Base-by-base conservation (phyloP, 1,140 invertebrate species). In the Globodera rostochiensis region DNA sequence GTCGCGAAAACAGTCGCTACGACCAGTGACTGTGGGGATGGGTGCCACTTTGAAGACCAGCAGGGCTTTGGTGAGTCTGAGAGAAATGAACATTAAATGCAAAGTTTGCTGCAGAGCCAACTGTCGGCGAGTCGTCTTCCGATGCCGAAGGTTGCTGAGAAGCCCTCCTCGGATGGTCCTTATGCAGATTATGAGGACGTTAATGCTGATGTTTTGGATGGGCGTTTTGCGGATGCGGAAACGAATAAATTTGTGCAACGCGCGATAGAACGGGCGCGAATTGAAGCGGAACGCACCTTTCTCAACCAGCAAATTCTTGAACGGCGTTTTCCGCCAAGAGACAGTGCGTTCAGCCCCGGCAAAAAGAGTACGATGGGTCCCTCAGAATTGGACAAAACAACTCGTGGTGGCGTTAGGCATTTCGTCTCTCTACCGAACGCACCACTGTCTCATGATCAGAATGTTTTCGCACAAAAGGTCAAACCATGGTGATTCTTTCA, bases 291-390 rank as follows among this genome's bases (percentile, higher is more conserved):
- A 74, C 77, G 85, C 25, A 74, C 79, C 36, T 86, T 86, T 50
- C 36, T 86, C 11, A 86, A 86, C 60, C 85, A 86, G 73, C 86
- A 86, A 67, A 70, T 86, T n/a, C 74, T 87, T 8, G 86, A 86
- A n/a, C 71, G 73, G 53, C 47, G 19, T 36, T n/a, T 66, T 45
- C 9, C 83, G n/a, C 19, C 49, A 13, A n/a, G 19, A n/a, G 53
- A 46, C 8, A 70, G 21, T 15, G n/a, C 79, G 69, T 69, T 80
- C 53, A 57, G 57, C 60, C 11, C 70, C 74, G 15, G 19, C 75
- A 60, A 74, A 46, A 67, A 71, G 53, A 50, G 70, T n/a, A 60
- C 45, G 11, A 81, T 57, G 70, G 73, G 73, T 21, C 47, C 66
- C 13, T n/a, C 76, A 25, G 45, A 50, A 36, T 49, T 15, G 50